Conservation (phyloP, 1,140 invertebrate species). For the Plodia interpunctella region DNA sequence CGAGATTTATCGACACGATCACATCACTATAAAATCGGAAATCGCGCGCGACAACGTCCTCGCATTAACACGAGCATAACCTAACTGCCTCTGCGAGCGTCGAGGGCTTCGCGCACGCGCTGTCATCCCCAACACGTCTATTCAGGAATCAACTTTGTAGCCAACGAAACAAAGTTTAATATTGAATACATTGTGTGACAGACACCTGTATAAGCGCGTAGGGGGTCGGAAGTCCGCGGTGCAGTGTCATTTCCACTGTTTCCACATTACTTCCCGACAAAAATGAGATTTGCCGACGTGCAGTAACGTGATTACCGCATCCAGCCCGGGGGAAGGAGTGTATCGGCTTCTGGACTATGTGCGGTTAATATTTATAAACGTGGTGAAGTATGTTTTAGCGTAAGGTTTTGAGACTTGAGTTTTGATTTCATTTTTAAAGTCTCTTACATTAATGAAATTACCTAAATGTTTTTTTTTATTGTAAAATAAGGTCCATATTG, state of each 20-base stretch:
- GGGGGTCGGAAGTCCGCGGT: constrained; percentile 67
- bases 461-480: too few relatives aligned
- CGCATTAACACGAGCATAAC: constrained; percentile 30
- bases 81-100: constrained; percentile 42
- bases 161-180: constrained; percentile 20
- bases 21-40: constrained; percentile 33
- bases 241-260: constrained; percentile 71
- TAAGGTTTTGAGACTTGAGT: neutral
- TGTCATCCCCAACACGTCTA: neutral
- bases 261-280: constrained; percentile 68
- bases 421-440: too few relatives aligned
- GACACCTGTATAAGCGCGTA: constrained; percentile 62
- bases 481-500: too few relatives aligned
- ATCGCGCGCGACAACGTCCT: constrained; percentile 23
- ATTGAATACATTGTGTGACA: constrained; percentile 21
- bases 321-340: constrained; percentile 12
- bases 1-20: constrained; percentile 22
- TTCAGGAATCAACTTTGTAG: constrained; percentile 24
- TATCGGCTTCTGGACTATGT: constrained; percentile 8
- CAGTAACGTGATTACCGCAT: constrained; percentile 34
- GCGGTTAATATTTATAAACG: neutral
- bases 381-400: neutral
- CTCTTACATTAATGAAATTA: too few relatives aligned
- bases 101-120: constrained; percentile 31
- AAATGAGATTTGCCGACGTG: constrained; percentile 59